These are phyloP conservation scores for Oryzias melastigma DNA, from an alignment of 2,113 vertebrate species.

Conservation along the genomic window DNA sequence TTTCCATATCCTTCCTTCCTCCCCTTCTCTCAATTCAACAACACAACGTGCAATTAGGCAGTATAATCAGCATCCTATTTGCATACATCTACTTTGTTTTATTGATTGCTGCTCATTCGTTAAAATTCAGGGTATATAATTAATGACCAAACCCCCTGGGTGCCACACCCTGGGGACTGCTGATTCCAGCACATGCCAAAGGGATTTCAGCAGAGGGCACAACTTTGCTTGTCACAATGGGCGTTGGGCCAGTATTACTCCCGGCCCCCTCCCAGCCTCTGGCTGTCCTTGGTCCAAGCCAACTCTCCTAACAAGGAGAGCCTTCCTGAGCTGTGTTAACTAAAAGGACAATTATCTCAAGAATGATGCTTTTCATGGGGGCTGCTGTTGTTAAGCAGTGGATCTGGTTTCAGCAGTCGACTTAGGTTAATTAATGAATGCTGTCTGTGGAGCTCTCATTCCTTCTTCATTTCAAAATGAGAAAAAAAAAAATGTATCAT, in stretches of 20 bases:
- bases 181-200: conserved; percentile 80
- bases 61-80: conserved; percentile 83
- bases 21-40: conserved; percentile 45
- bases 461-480: conserved; percentile 79
- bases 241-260: conserved; percentile 79
- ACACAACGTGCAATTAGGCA: conserved; percentile 75
- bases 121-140: conserved; percentile 82
- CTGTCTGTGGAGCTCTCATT: conserved; percentile 80
- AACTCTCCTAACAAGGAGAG: conserved; percentile 80
- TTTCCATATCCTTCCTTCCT: conserved; percentile 27
- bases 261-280: conserved; percentile 67
- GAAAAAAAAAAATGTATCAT: conserved; percentile 52
- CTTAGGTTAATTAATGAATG: conserved; percentile 82
- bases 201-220: conserved; percentile 80
- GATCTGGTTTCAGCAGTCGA: conserved; percentile 82
- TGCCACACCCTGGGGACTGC: conserved; percentile 75
- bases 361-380: conserved; percentile 84
- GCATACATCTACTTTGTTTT: conserved; percentile 83
- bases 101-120: conserved; percentile 83
- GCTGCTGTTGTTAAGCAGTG: conserved; percentile 81
- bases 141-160: conserved; percentile 75
- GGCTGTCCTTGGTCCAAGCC: conserved; percentile 77
- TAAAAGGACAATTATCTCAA: conserved; percentile 86
- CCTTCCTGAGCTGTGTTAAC: conserved; percentile 78
- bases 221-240: conserved; percentile 79